Evolutionary conservation across 2,113 vertebrate species (phyloP), one percentile per base, ranked within the genome.

Genomic region (Spea multiplicata): DNA sequence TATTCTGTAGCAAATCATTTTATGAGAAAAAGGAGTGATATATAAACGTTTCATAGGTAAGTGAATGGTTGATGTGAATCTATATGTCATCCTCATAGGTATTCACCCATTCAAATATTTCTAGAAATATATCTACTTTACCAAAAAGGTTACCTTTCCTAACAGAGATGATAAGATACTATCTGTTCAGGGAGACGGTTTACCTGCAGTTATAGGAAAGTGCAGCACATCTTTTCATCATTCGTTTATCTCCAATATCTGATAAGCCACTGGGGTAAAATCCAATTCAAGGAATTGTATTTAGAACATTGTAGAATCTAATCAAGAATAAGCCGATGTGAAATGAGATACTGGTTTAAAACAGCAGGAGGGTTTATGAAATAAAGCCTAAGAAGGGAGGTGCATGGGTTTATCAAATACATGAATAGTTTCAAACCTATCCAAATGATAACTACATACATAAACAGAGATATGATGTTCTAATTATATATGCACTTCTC

Each of bases 261-360:
- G 83, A 79, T 75, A 78, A 83, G 76, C 82, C 0, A 71, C 71
- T 83, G 73, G 74, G 80, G 83, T 62, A 64, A 88, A 86, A 88
- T 72, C 82, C 46, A 83, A 86, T 86, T 84, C 81, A 82, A 66
- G 74, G 80, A 80, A 66, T 71, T 66, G 57, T 76, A 85, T 86
- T 83, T 88, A 47, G 83, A 83, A 87, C 78, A 82, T 81, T 30
- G 46, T 79, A 75, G 64, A 84, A 80, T 46, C 72, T 81, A 81
- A 83, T 73, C 69, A 78, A 3, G 3, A 80, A 78, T 84, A 50
- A 72, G 59, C 57, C 75, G 68, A 77, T 87, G 87, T 73, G 86
- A 86, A 88, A 85, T 73, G 66, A 86, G 47, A 71, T 52, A 50
- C 44, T 12, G 47, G 68, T 17, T 30, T n/a, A 53, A 13, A 13